These are phyloP conservation scores for Steatocranus sp. DNA, from an alignment of 2,797 vertebrate genomes.

Conservation along the genomic window DNA sequence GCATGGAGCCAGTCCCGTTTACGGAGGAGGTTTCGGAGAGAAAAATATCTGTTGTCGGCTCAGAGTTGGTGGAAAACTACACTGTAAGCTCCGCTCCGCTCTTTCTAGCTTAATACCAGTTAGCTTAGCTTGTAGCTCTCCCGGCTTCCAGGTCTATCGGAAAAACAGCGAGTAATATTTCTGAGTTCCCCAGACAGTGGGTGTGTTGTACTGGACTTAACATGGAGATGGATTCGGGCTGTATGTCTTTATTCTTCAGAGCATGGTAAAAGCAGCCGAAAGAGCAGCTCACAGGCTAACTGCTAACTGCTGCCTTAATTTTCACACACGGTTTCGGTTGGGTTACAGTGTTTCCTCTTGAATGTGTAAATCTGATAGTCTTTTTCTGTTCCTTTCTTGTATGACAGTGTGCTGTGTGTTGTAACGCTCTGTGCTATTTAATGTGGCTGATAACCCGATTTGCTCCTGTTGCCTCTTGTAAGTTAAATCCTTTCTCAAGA, in stretches of 20 bases:
- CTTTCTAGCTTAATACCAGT: not conserved
- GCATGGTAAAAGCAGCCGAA: not conserved
- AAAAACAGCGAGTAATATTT: not conserved
- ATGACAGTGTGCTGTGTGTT: not conserved
- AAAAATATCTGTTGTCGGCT: conserved; percentile 82
- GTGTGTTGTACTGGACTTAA: not conserved
- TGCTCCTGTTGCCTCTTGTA: not conserved
- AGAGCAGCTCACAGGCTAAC: not conserved
- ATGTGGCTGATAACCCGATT: not conserved
- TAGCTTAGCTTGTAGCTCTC: conserved; percentile 19
- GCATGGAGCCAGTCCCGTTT: conserved; percentile 66
- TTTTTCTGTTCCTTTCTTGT: not conserved
- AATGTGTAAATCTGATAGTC: not conserved
- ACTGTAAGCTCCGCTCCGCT: conserved; percentile 61
- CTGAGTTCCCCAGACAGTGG: rapidly evolving
- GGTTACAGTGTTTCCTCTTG: not conserved
- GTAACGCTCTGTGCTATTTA: not conserved
- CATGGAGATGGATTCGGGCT: not conserved
- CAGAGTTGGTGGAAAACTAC: conserved; percentile 91
- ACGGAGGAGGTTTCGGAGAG: conserved; percentile 75
- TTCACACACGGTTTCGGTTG: not conserved
- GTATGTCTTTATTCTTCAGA: not conserved
- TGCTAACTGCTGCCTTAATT: not conserved
- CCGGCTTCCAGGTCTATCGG: not conserved
- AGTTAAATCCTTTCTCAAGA: not conserved